Conservation (phyloP, 1,140 invertebrate genomes). For the Luehdorfia chinensis region DNA sequence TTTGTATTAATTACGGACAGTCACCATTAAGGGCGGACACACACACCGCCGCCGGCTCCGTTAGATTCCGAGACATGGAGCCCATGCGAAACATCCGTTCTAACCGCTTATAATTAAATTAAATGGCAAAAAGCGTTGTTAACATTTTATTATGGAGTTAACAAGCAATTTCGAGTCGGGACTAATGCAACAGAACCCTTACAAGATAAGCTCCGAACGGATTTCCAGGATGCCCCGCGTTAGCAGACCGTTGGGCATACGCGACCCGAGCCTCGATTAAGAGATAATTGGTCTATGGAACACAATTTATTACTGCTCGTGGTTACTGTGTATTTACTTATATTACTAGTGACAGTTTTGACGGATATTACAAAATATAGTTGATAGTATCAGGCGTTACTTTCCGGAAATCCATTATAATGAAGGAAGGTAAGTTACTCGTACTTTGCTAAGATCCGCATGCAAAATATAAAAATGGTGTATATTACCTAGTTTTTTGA, state of each 20-base stretch:
- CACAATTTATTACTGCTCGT: not conserved
- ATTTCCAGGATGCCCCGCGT: not conserved
- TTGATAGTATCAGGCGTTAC: too few species aligned
- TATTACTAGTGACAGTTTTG: not conserved
- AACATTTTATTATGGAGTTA: slow-evolving; percentile 18
- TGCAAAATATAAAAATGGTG: too few species aligned
- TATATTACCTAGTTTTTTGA: too few species aligned
- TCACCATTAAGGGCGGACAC: slow-evolving; percentile 14
- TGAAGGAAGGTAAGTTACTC: too few species aligned
- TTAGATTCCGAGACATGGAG: slow-evolving; percentile 18
- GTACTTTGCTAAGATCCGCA: too few species aligned
- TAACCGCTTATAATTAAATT: slow-evolving; percentile 22
- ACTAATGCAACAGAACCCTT: not conserved
- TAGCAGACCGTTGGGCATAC: not conserved
- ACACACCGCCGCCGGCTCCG: slow-evolving; percentile 18
- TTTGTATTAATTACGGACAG: slow-evolving; percentile 28
- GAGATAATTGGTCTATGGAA: not conserved
- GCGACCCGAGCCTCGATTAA: not conserved
- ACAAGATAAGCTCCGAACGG: not conserved
- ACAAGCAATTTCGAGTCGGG: slow-evolving; percentile 10
- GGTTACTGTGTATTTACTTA: not conserved
- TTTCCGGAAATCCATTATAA: too few species aligned
- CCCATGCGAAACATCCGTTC: slow-evolving; percentile 3
- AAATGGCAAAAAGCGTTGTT: slow-evolving; percentile 22
- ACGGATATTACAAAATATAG: too few species aligned